A percentile compares a stretch with the other conserved stretches of the same genome.
phyloP scores from a whole-genome alignment of 2,888 invertebrate species.

The Nomada flava region DNA sequence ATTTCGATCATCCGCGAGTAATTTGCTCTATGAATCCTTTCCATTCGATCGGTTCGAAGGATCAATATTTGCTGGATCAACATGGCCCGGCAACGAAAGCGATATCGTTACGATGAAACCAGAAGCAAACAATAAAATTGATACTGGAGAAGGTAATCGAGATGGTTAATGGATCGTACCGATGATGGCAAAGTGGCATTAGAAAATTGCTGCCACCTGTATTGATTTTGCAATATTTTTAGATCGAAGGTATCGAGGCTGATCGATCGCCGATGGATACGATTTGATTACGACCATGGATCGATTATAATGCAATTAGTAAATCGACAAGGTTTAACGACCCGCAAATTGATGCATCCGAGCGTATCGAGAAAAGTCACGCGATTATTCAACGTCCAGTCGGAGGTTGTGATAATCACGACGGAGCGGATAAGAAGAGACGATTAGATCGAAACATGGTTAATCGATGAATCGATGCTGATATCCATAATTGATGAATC shows the following conservation, averaged over 20 bases:
- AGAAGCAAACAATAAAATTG: slow-evolving; percentile 2
- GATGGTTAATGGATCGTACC: too few species aligned
- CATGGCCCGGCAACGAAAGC: not conserved
- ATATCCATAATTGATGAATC: slow-evolving; percentile 5
- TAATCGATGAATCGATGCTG: not conserved
- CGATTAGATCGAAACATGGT: not conserved
- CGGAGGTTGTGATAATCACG: not conserved
- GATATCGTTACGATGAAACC: not conserved
- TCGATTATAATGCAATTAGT: not conserved
- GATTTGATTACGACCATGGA: not conserved
- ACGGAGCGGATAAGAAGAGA: not conserved
- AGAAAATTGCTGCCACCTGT: not conserved
- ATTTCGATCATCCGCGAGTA: not conserved
- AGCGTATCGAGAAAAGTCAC: not conserved
- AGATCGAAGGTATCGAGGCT: too few species aligned
- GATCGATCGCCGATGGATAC: not conserved
- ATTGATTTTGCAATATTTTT: not conserved
- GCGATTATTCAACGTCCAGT: not conserved
- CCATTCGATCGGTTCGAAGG: not conserved
- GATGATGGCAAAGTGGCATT: too few species aligned
- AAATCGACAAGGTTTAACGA: not conserved
- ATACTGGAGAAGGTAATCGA: not conserved
- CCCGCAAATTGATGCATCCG: not conserved
- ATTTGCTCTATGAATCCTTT: not conserved
- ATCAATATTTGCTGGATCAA: slow-evolving; percentile 22